Base-by-base conservation (phyloP, 2,797 vertebrate species). In the Hylomyscus alleni region DNA sequence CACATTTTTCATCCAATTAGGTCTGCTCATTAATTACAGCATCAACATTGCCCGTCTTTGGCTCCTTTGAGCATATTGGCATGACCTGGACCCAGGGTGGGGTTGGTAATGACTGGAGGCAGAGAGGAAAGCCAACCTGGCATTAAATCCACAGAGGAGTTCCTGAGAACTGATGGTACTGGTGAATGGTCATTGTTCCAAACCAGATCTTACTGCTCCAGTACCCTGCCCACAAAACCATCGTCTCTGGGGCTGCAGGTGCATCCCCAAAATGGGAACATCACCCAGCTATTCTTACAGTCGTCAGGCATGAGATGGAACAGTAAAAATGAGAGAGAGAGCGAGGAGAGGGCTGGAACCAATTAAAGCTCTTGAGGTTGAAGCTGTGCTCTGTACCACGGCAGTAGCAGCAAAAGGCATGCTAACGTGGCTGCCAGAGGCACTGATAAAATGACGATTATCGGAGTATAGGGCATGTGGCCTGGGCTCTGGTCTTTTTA, bases 401-500 rank as follows among this genome's bases (percentile, higher is more conserved):
- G 94, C 88, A 65, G 84, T 1, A 11, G 78, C 65, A 67, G 85
- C 60, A n/a, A 86, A 77, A 76, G 40, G 82, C n/a, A 0, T 0
- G 2, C 83, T 60, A 62, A 54, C 0, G 1, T 2, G 0, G 52
- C 24, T 3, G 54, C 96, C 90, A 95, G 93, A 73, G 80, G 76
- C 72, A 22, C 95, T 47, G 95, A 88, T 78, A 92, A 86, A 85
- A 93, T 75, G 31, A 54, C 82, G 94, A 78, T 73, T 76, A 76
- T 44, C 89, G 91, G 50, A 89, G 89, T n/a, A 5, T 6, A 29
- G 29, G 54, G 73, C 47, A 22, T 91, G 83, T 91, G 90, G 94
- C 93, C 95, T 37, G 54, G 85, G 62, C 62, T 92, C 96, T 96
- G 95, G 93, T 56, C 93, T 89, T 94, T 95, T 96, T 80, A 95